Conservation (phyloP, 1,140 invertebrate genomes). For the Trichogramma pretiosum region DNA sequence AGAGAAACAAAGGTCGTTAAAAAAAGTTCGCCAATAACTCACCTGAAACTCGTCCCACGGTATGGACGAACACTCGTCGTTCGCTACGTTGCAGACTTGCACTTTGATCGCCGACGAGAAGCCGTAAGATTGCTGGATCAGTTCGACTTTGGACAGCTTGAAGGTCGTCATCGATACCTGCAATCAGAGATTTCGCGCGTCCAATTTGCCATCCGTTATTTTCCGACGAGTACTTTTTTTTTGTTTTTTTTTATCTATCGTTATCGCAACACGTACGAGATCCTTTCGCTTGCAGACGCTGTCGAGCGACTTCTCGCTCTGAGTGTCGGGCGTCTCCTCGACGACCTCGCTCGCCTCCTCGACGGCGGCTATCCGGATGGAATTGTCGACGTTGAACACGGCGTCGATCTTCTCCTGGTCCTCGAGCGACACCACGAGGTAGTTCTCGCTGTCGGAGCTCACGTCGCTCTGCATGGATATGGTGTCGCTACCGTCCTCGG, state of each 20-base stretch:
- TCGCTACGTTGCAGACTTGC: slow-evolving; percentile 65
- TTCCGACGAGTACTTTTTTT: too few relatives aligned
- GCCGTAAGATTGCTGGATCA: slow-evolving; percentile 70
- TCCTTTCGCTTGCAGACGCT: slow-evolving; percentile 71
- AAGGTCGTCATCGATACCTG: slow-evolving; percentile 76
- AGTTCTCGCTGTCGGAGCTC: slow-evolving; percentile 75
- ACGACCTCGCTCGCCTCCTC: slow-evolving; percentile 80
- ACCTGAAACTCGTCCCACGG: slow-evolving; percentile 93
- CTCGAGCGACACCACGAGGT: slow-evolving; percentile 55
- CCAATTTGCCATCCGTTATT: too few relatives aligned
- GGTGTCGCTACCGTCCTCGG: slow-evolving; percentile 60
- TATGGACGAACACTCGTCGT: slow-evolving; percentile 77
- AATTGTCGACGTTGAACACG: slow-evolving; percentile 42
- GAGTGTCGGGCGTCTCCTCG: slow-evolving; percentile 64
- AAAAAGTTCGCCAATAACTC: slow-evolving; percentile 19
- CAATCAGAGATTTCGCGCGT: too few relatives aligned
- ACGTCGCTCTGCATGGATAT: slow-evolving; percentile 63
- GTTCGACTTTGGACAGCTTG: slow-evolving; percentile 71
- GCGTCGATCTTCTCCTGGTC: slow-evolving; percentile 57
- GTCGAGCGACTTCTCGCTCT: slow-evolving; percentile 70
- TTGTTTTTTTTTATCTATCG: too few relatives aligned
- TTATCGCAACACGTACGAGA: slow-evolving; percentile 53
- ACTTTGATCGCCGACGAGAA: slow-evolving; percentile 64
- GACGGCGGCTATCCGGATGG: slow-evolving; percentile 45
- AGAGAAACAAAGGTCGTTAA: too few relatives aligned